Evolutionary conservation across 2,113 vertebrate genomes (phyloP).

Genomic region (Pholis gunnellus): DNA sequence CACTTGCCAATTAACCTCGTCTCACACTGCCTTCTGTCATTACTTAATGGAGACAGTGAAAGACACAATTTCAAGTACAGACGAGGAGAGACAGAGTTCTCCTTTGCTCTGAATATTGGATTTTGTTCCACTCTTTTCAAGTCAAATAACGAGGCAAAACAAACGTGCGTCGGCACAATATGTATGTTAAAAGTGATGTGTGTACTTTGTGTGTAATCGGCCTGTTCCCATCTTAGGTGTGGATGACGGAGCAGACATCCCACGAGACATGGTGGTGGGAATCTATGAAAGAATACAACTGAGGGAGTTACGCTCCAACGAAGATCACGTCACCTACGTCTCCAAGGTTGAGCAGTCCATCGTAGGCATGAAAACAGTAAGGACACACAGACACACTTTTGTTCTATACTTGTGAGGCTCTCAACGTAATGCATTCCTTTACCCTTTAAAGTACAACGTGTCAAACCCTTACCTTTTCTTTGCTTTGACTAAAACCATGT

Average conservation of each 20-base stretch:
- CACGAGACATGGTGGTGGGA: conserved; percentile 95
- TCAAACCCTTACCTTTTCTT: not conserved
- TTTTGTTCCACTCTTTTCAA: not conserved
- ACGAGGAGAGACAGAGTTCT: not conserved
- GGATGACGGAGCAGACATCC: conserved; percentile 97
- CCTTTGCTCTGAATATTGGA: not conserved
- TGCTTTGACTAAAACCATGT: not conserved
- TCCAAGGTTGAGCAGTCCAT: conserved; percentile 99
- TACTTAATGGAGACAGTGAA: conserved; percentile 37
- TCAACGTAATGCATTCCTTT: not conserved
- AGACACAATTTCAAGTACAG: conserved; percentile 36
- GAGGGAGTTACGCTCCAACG: conserved; percentile 96
- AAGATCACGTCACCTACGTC: conserved; percentile 98
- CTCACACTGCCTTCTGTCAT: conserved; percentile 28
- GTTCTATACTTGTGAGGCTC: not conserved
- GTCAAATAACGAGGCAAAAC: not conserved
- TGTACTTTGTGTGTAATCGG: conserved; percentile 20
- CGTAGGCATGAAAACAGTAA: conserved; percentile 98
- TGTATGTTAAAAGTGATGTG: not conserved
- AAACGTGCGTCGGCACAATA: too few relatives aligned
- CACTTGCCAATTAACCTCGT: conserved; percentile 54
- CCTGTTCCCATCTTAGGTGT: conserved; percentile 84
- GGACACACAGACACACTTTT: conserved; percentile 61
- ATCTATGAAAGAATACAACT: conserved; percentile 98
- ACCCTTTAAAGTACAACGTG: not conserved